Base-by-base conservation (phyloP, 2,113 vertebrate genomes). In the Manacus vitellinus region DNA sequence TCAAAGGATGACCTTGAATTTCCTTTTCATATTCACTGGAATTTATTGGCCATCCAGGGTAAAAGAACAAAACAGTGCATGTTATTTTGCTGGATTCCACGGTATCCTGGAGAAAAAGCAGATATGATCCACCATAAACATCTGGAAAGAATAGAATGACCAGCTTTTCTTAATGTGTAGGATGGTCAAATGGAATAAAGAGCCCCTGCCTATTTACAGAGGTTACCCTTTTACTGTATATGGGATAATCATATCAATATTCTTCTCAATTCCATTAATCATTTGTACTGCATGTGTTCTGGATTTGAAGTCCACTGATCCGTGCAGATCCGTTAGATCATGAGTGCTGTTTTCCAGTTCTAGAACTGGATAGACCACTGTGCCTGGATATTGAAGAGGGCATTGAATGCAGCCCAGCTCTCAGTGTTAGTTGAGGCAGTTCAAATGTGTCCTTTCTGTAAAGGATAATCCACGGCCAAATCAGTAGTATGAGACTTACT, bases 1-100 rank as follows among this genome's bases (percentile, higher is more conserved):
- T 83, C 59, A 95, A 76, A 86, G 5, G 30, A 30, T 70, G 87
- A 93, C 92, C 93, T 81, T 97, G 92, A 84, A 59, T 81, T 93
- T 95, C 20, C 16, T 88, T 84, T 83, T 46, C 51, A 44, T 37
- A 10, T 84, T 93, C 30, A 28, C 33, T 80, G 39, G 72, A 88
- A 94, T 71, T 70, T 78, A 54, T 67, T 93, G 68, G 52, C 33
- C 17, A 78, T 24, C 39, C 27, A 65, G 24, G 59, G 35, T 46
- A 61, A 86, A 92, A 56, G 33, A 73, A 82, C 19, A 65, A 65
- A 73, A 16, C 2, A 18, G 6, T 46, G 9, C 35, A 23, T 82
- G 46, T 27, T 88, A 39, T 96, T 84, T 92, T 92, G 23, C 76
- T 46, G 55, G 43, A 77, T 67, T 80, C 47, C 30, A 22, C 44